Percentiles rank a stretch among this genome's conserved stretches.
These are phyloP conservation scores for Chrysopa pallens DNA, from an alignment of 1,140 invertebrate genomes.

Conservation along the genomic window DNA sequence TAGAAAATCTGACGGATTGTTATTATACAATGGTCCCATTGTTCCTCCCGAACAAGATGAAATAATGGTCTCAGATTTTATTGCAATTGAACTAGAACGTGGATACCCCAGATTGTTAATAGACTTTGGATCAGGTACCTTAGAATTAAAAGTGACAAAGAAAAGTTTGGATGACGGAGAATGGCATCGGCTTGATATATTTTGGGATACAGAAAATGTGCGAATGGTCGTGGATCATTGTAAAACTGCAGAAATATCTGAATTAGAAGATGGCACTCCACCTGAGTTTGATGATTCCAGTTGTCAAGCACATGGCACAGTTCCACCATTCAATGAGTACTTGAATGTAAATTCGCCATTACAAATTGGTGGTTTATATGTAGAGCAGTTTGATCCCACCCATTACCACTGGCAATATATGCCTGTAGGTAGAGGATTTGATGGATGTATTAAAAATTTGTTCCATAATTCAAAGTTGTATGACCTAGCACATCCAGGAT, in stretches of 20 bases:
- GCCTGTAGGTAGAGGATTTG: conserved; percentile 74
- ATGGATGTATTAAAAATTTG: conserved; percentile 88
- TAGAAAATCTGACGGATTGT: conserved; percentile 70
- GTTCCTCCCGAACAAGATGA: conserved; percentile 78
- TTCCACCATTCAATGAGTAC: conserved; percentile 91
- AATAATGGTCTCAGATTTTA: conserved; percentile 79
- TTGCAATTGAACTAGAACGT: conserved; percentile 78
- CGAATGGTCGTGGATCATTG: conserved; percentile 86
- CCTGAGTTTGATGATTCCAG: conserved; percentile 70
- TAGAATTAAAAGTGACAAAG: conserved; percentile 74
- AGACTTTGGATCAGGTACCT: conserved; percentile 87
- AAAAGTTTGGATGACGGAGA: conserved; percentile 79
- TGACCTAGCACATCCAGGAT: conserved; percentile 73
- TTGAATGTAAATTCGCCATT: conserved; percentile 90
- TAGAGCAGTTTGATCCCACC: conserved; percentile 69
- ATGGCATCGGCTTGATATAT: conserved; percentile 91
- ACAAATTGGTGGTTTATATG: conserved; percentile 79
- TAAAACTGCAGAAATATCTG: conserved; percentile 65
- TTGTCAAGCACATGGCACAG: conserved; percentile 73
- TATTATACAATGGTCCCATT: conserved; percentile 93
- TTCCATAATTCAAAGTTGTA: conserved; percentile 92
- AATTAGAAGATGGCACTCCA: conserved; percentile 71
- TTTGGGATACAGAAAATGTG: conserved; percentile 85
- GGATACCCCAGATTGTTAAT: conserved; percentile 80
- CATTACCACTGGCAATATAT: conserved; percentile 75